Evolutionary conservation across 2,113 vertebrate genomes (phyloP), one percentile per base, ranked within the genome.

Genomic region (Alexandromys fortis): DNA sequence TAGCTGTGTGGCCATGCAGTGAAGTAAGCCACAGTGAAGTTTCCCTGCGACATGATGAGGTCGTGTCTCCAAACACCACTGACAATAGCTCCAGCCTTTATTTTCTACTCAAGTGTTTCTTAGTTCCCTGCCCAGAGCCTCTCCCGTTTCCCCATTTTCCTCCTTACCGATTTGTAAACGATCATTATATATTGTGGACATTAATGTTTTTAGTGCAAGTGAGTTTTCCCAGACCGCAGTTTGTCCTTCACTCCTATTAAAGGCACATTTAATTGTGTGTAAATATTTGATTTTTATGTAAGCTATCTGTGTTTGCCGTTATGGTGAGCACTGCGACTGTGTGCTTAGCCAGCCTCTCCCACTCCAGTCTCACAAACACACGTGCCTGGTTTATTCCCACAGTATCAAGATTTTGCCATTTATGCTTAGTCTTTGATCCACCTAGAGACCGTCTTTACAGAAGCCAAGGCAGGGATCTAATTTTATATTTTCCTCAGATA

Each of bases 131-230:
- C 76, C 35, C 10, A 19, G 33, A 76, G 88, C 91, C 94, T 91
- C 45, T 45, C 11, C 45, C n/a, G 24, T 76, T 75, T 87, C 3
- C 8, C 47, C 61, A 28, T 88, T 75, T 75, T 28, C 52, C 81
- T 70, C 33, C 68, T 65, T 88, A 65, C 8, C 81, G 78, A 47
- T 81, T 81, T 89, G 35, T 86, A 70, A 86, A 92, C 63, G n/a
- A 42, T 91, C 96, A 21, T 73, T 81, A 42, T 45, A 47, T 83
- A 73, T 55, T 75, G 12, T 88, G 65, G 72, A 70, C 13, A 85
- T 65, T 61, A 93, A 76, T 35, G 35, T 67, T 94, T 97, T 75
- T 68, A 89, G 61, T 89, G 35, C 55, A 79, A 82, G 83, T 81
- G 26, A 35, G 61, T 89, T 93, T 82, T 83, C 38, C 28, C 47